Evolutionary conservation across 2,797 vertebrate genomes (phyloP), one percentile per base, ranked within the genome.

Genomic region (Dipus sagitta): DNA sequence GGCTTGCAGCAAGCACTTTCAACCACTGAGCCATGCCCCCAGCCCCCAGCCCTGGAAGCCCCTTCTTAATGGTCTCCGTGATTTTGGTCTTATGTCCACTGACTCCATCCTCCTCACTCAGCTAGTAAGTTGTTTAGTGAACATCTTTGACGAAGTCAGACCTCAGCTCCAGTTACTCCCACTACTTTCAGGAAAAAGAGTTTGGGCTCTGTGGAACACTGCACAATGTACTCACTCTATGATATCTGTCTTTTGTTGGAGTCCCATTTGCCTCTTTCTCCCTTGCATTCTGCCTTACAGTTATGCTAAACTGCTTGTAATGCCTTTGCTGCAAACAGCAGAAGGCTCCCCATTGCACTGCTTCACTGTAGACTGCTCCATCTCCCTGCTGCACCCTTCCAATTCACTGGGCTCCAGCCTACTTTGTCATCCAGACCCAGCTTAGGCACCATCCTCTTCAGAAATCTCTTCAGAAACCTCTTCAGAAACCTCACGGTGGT

Each of bases 91-190:
- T 60, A 20, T 4, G 34, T 82, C 38, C 71, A 26, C 82, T 70
- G 34, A 75, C 92, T 88, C 32, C n/a, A 18, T 58, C n/a, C 64
- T 65, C 30, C 20, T 13, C 65, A 76, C 76, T 79, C 32, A 94
- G 62, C 32, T 47, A 26, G 20, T 21, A 58, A 38, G 84, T 79
- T 79, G 75, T 70, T 82, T 82, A 84, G 74, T 70, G 76, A 92
- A 93, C 52, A 70, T 72, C 71, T 92, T 42, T 67, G 58, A 76
- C 21, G 54, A 91, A 86, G 76, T 23, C 62, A 86, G n/a, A 54
- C 23, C 72, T n/a, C 58, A 34, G 13, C 47, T 78, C 82, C 62
- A 94, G 3, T 72, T 32, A 7, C 17, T 88, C 88, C 28, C 1
- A 65, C 10, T 70, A 32, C 75, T 91, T 72, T 32, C 20, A 23